Evolutionary conservation across 2,888 invertebrate genomes (phyloP).

Genomic region (Parelbella ahira): DNA sequence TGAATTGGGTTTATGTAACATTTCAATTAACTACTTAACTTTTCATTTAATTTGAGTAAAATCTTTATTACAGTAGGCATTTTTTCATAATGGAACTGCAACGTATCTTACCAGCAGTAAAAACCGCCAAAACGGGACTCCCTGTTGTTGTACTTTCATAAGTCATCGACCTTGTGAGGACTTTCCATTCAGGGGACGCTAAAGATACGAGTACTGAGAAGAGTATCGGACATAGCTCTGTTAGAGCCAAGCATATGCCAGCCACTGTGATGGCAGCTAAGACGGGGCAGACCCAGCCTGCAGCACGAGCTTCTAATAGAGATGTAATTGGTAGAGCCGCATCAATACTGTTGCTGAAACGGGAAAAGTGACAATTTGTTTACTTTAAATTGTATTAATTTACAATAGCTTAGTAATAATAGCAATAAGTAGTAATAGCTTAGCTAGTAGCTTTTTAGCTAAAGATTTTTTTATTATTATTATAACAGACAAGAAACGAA

Average conservation of each 20-base stretch:
- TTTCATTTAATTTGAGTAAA: too few species aligned
- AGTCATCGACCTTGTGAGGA: constrained; percentile 81
- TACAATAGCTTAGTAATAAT: too few species aligned
- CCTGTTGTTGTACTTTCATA: constrained; percentile 82
- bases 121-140: constrained; percentile 83
- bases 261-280: constrained; percentile 81
- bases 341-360: constrained; percentile 47
- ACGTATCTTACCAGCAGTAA: constrained; percentile 81
- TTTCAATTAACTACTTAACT: too few species aligned
- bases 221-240: constrained; percentile 80
- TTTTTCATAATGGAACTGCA: too few species aligned
- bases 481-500: too few species aligned
- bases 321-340: constrained; percentile 81
- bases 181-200: constrained; percentile 82
- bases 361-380: too few species aligned
- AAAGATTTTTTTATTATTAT: too few species aligned
- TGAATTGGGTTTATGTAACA: too few species aligned
- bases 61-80: too few species aligned
- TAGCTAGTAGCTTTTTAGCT: too few species aligned
- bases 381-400: neutral
- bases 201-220: constrained; percentile 77
- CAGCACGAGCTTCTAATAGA: constrained; percentile 79
- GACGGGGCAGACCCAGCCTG: constrained; percentile 81
- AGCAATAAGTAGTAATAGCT: too few species aligned
- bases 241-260: constrained; percentile 81